phyloP scores from a whole-genome alignment of 2,888 invertebrate genomes.

The Conistra vaccinii region DNA sequence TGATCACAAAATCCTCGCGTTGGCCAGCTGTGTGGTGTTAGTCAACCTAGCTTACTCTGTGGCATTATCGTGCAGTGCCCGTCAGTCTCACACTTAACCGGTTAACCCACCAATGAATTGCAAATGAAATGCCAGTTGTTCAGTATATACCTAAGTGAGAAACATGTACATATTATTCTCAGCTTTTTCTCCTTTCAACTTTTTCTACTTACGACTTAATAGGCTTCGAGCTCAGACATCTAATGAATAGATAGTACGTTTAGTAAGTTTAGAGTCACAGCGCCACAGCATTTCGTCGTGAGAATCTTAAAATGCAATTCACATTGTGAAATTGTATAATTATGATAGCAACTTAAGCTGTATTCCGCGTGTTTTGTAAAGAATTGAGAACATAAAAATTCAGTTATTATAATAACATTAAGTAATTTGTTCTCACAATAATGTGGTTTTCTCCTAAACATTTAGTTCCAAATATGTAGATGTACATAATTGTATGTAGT shows the following conservation, averaged over 20 bases:
- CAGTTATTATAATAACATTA: constrained; percentile 7
- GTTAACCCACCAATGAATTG: constrained; percentile 42
- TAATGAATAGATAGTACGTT: background rate
- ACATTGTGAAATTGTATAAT: constrained; percentile 11
- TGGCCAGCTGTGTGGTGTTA: background rate
- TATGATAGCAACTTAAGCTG: constrained; percentile 3
- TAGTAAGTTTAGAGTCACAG: too few species aligned
- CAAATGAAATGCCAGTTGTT: constrained; percentile 56
- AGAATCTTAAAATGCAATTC: background rate
- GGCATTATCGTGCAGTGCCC: background rate
- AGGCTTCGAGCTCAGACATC: background rate
- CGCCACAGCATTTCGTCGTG: background rate
- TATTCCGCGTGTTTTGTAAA: constrained; percentile 11
- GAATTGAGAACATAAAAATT: background rate
- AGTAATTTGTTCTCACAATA: background rate
- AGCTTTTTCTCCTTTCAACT: background rate
- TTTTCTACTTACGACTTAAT: background rate
- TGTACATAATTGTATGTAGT: too few species aligned
- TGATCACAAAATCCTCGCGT: background rate
- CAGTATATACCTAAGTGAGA: constrained; percentile 26
- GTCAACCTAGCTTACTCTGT: background rate
- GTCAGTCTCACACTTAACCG: constrained; percentile 36
- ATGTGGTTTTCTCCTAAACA: constrained; percentile 10
- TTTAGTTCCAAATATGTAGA: background rate
- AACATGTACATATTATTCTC: constrained; percentile 10